These are phyloP conservation scores for Pogona vitticeps DNA, from an alignment of 2,113 vertebrate genomes.

Conservation along the genomic window DNA sequence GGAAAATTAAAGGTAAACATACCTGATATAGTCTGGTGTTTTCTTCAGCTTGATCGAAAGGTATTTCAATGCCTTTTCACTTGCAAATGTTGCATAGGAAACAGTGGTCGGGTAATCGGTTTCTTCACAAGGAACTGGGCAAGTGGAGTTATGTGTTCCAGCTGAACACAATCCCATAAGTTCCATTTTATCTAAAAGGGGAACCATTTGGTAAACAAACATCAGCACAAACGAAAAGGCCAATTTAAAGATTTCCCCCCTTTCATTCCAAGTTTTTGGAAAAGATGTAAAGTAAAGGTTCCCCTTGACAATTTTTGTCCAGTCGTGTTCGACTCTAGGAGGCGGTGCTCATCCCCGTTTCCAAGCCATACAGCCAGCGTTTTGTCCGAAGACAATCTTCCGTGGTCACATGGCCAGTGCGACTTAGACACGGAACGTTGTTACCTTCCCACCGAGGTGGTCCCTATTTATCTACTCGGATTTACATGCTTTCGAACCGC, in stretches of 20 bases:
- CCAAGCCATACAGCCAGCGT: no score
- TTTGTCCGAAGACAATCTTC: no score
- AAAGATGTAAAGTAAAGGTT: no score
- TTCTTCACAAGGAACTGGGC: slow-evolving; percentile 78
- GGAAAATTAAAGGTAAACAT: slow-evolving; percentile 24
- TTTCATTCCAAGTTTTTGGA: neutral
- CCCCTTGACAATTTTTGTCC: no score
- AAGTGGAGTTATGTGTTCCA: slow-evolving; percentile 79
- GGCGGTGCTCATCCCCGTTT: no score
- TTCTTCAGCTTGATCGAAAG: slow-evolving; percentile 73
- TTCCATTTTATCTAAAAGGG: slow-evolving; percentile 74
- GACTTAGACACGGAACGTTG: no score
- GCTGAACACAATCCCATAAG: slow-evolving; percentile 69
- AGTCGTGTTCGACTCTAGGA: no score
- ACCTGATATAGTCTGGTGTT: slow-evolving; percentile 73
- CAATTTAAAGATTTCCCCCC: neutral
- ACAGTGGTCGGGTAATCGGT: slow-evolving; percentile 72
- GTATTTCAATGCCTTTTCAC: slow-evolving; percentile 64
- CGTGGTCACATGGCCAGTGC: no score
- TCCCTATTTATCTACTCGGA: no score
- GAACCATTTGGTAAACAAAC: neutral
- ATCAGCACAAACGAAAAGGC: neutral
- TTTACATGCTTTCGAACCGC: no score
- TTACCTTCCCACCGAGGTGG: no score
- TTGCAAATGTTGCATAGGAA: slow-evolving; percentile 77